A percentile compares a stretch with the other conserved stretches of the same genome.
Conservation (phyloP, 2,888 invertebrate genomes). For the Hypena proboscidalis region DNA sequence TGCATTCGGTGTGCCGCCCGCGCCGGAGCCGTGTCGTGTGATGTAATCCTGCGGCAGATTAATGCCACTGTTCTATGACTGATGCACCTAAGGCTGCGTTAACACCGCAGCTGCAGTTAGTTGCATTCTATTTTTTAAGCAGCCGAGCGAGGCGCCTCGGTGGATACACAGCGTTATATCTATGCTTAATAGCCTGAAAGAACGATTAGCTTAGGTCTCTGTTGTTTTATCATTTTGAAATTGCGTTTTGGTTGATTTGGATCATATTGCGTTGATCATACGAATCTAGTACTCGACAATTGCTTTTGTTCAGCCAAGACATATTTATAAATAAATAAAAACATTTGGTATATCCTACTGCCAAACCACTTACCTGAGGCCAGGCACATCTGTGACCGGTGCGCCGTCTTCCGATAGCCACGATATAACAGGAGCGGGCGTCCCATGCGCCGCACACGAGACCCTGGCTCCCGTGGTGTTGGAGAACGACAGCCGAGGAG, state of each 20-base stretch:
- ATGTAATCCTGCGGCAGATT: conserved; percentile 40
- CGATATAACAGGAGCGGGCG: conserved; percentile 89
- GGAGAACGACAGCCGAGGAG: conserved; percentile 90
- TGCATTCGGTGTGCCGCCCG: conserved; percentile 25
- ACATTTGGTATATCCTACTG: neutral
- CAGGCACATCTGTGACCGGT: conserved; percentile 89
- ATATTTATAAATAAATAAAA: too few relatives aligned
- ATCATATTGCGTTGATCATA: too few relatives aligned
- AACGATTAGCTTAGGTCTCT: too few relatives aligned
- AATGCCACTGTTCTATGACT: conserved; percentile 21
- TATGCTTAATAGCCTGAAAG: neutral
- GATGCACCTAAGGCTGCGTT: conserved; percentile 21
- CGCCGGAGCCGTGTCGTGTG: conserved; percentile 1
- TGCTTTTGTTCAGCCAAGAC: too few relatives aligned
- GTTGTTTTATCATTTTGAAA: too few relatives aligned
- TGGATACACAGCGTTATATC: neutral
- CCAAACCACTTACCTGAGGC: conserved; percentile 86
- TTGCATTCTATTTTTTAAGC: too few relatives aligned
- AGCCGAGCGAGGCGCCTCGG: too few relatives aligned
- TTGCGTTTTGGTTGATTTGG: too few relatives aligned
- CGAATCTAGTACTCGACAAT: too few relatives aligned
- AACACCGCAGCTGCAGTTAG: too few relatives aligned
- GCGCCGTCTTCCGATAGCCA: conserved; percentile 91
- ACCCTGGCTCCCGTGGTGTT: conserved; percentile 92
- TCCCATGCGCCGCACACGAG: conserved; percentile 91